Evolutionary conservation across 2,888 invertebrate species (phyloP), one percentile per base, ranked within the genome.

Genomic region (Boloria selene): DNA sequence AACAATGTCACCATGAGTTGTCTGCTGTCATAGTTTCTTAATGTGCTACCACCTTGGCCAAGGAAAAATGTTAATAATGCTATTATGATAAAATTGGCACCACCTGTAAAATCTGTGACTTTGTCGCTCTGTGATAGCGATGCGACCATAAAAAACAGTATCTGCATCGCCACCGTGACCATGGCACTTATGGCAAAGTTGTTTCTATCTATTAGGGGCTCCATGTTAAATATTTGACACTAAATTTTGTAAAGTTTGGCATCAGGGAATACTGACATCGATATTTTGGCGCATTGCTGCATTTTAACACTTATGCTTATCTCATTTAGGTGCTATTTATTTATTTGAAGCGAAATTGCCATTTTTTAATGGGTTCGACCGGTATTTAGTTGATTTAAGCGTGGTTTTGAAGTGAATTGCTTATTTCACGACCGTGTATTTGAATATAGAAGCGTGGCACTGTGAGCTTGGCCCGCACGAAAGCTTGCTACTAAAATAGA

Each of bases 61-160:
- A 98, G 92, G 79, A 96, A 95, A 88, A 98, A 97, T 38, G 98
- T 98, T 53, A 98, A 90, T 69, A 98, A 85, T 10, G 98, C 97
- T 73, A 98, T 93, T 63, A 97, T 96, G 73, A 98, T 96, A 85
- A 98, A 98, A 89, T 98, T 98, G 64, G 96, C 96, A 65, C 98
- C 98, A 10, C 98, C 97, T 69, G 98, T 98, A 89, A 98, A 97
- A 86, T 98, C 98, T 0, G 98, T 97, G 65, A 98, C 93, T 90
- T 98, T 97, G 84, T 98, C 98, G 90, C 96, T 95, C 85, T 97
- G 96, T 75, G 97, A 96, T 64, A 95, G 93, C 5, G 97, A 96
- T 51, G 97, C 97, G 74, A 98, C 94, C 49, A 95, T 93, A 88
- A 98, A 98, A 90, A 98, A 98, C 61, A 97, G 93, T 63, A 98